These are phyloP conservation scores for Staurois parvus DNA, from an alignment of 2,797 vertebrate genomes.

Conservation along the genomic window DNA sequence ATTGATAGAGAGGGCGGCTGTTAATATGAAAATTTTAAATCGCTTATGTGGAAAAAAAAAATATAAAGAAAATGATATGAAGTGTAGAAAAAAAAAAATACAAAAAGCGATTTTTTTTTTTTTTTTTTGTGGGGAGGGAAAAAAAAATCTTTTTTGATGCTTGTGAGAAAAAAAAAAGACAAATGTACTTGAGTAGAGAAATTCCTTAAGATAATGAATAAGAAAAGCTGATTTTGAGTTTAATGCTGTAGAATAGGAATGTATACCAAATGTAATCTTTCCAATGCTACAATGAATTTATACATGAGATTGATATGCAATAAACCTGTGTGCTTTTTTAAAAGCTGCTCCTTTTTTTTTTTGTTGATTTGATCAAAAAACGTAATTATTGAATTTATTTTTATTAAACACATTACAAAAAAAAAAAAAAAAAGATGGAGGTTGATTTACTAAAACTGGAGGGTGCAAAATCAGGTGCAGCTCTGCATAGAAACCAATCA, in stretches of 20 bases:
- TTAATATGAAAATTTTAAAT: slow-evolving; percentile 76
- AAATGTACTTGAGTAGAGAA: slow-evolving; percentile 90
- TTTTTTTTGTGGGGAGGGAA: slow-evolving; percentile 67
- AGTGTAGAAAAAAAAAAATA: slow-evolving; percentile 67
- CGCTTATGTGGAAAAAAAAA: slow-evolving; percentile 87
- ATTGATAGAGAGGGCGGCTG: slow-evolving; percentile 78
- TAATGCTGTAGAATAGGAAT: slow-evolving; percentile 98
- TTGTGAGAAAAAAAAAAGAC: slow-evolving; percentile 84
- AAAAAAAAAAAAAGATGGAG: no score
- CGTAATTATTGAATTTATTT: not conserved
- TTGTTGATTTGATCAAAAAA: slow-evolving; percentile 12
- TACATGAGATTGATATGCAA: slow-evolving; percentile 99
- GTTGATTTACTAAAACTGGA: no score
- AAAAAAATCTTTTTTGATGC: slow-evolving; percentile 84
- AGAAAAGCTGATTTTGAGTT: slow-evolving; percentile 91
- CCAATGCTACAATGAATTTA: slow-evolving; percentile 99
- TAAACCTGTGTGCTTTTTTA: slow-evolving; percentile 99
- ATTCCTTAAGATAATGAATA: slow-evolving; percentile 81
- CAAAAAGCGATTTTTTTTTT: slow-evolving; percentile 66
- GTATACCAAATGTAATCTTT: slow-evolving; percentile 99
- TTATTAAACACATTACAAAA: not conserved
- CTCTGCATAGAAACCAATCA: no score
- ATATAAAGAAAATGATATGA: slow-evolving; percentile 78
- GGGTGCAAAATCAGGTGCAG: no score
- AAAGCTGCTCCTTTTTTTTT: slow-evolving; percentile 63